Evolutionary conservation across 2,888 invertebrate species (phyloP), one percentile per base, ranked within the genome.

Genomic region (Eilema caniola): DNA sequence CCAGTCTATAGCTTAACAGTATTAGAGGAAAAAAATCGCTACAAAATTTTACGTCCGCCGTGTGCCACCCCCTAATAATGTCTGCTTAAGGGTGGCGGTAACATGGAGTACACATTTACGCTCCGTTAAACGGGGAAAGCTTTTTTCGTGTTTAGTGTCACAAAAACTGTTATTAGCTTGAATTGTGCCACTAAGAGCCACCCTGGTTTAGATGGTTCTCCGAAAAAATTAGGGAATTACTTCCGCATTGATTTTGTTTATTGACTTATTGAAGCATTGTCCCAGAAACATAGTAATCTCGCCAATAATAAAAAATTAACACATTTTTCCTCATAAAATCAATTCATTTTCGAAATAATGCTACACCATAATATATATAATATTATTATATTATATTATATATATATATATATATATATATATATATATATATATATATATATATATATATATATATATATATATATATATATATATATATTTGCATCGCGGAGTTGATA

Each of bases 101-200:
- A 94, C 95, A 95, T 89, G 92, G 91, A 94, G 94, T 93, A 94
- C 93, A 94, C 95, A 94, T 94, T 95, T 94, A 94, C 94, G 95
- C 93, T 93, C 92, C 93, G 94, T 93, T 95, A 94, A 95, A 94
- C 91, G 94, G 91, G 89, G 85, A 95, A 94, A 94, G 95, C 94
- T 95, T 95, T 95, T 95, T 95, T 94, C 93, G 92, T 95, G 94
- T 94, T 94, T 95, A 94, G 94, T 94, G 95, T 94, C 95, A 94
- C 93, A 93, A 94, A 94, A 95, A 94, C 93, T 94, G 93, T 94
- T 95, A 95, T 95, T 95, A 94, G 95, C 91, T 87, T 92, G 91
- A 94, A 92, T 92, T 94, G 93, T 92, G 91, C 87, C 86, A 85
- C 85, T 87, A 87, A 89, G 84, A 81, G 86, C 84, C 85, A 82